These are phyloP conservation scores for Drosophila grimshawi DNA, from an alignment of 1,140 invertebrate species.

Conservation along the genomic window DNA sequence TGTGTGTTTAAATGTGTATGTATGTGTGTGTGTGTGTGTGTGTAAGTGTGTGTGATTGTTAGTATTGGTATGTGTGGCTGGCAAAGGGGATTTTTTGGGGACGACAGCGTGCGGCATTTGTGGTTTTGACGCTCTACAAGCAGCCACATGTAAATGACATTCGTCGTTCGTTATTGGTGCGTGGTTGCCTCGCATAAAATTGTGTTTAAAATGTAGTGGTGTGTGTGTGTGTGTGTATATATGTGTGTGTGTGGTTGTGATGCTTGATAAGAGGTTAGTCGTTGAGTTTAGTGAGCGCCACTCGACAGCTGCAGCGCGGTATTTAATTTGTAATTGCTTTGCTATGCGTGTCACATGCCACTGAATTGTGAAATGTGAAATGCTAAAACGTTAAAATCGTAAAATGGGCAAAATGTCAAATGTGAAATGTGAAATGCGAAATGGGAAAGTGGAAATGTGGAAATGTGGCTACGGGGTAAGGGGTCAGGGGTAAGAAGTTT, in stretches of 20 bases:
- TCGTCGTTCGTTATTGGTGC: conserved; percentile 82
- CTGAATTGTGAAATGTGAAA: conserved; percentile 20
- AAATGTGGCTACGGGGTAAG: neutral
- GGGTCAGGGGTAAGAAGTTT: no score
- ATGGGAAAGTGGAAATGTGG: neutral
- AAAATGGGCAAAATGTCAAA: no score
- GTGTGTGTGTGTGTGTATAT: neutral
- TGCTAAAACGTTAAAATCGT: neutral
- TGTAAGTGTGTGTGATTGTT: no score
- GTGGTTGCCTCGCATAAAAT: conserved; percentile 76
- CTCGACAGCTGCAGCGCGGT: conserved; percentile 52
- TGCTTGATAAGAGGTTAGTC: neutral
- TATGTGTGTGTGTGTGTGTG: neutral
- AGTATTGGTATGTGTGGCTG: no score
- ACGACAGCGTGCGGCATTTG: conserved; percentile 79
- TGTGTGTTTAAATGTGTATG: neutral
- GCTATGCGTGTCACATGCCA: conserved; percentile 60
- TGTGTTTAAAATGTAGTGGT: conserved; percentile 57
- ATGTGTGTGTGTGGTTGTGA: no score
- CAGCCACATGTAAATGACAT: conserved; percentile 81
- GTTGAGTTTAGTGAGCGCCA: conserved; percentile 40
- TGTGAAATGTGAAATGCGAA: conserved; percentile 9
- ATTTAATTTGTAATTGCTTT: conserved; percentile 81
- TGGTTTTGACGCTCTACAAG: conserved; percentile 82
- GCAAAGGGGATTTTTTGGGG: conserved; percentile 12